phyloP scores from a whole-genome alignment of 2,113 vertebrate genomes.

The Mirounga angustirostris region DNA sequence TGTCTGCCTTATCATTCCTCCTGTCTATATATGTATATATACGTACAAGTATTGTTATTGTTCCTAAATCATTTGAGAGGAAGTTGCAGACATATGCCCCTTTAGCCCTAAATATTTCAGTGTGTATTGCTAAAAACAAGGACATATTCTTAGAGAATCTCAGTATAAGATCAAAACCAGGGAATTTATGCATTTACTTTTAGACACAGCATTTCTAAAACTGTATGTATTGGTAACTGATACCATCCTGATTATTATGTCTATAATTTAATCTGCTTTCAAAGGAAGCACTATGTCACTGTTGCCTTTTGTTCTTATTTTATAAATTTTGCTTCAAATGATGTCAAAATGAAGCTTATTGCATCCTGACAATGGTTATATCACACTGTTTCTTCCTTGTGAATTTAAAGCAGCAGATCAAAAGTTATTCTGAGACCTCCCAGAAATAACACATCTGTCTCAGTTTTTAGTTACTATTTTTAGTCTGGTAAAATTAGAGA shows the following conservation, averaged over 20 bases:
- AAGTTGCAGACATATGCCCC: background rate
- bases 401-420: conserved; percentile 85
- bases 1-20: background rate
- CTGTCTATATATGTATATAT: background rate
- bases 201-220: background rate
- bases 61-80: background rate
- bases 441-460: conserved; percentile 86
- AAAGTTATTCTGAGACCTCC: conserved; percentile 82
- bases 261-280: conserved; percentile 56
- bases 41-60: background rate
- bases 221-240: background rate
- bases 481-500: conserved; percentile 82
- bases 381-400: conserved; percentile 82
- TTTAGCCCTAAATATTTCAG: background rate
- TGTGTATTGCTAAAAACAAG: conserved; percentile 11
- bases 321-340: conserved; percentile 81
- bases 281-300: conserved; percentile 55
- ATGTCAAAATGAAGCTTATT: conserved; percentile 79
- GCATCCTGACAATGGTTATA: conserved; percentile 81
- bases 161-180: conserved; percentile 19
- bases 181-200: conserved; percentile 24
- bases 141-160: background rate
- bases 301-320: conserved; percentile 83
- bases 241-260: background rate
- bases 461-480: conserved; percentile 85